Evolutionary conservation across 1,140 invertebrate genomes (phyloP).

Genomic region (Drosophila navojoa): DNA sequence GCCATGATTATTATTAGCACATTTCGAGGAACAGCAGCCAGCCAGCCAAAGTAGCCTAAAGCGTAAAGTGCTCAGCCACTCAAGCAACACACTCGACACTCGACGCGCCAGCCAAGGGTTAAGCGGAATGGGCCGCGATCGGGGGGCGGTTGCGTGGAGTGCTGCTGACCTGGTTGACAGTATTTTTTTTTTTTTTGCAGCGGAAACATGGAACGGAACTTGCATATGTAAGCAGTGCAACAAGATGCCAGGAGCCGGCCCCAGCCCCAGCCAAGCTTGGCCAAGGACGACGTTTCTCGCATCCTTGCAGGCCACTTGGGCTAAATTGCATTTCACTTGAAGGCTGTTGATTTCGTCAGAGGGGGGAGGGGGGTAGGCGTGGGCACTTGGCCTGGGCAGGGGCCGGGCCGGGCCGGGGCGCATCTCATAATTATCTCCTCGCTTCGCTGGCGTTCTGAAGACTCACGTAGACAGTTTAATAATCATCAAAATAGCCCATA

Average conservation of each 20-base stretch:
- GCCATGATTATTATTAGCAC: conserved; percentile 81
- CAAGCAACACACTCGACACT: conserved; percentile 78
- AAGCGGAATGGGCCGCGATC: background rate
- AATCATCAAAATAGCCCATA: conserved; percentile 60
- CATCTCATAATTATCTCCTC: conserved; percentile 83
- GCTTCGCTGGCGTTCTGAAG: conserved; percentile 77
- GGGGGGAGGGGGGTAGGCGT: no score
- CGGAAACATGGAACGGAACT: conserved; percentile 70
- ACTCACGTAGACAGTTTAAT: conserved; percentile 80
- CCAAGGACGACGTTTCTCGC: conserved; percentile 70
- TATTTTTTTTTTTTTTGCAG: conserved; percentile 28
- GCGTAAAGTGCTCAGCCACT: conserved; percentile 73
- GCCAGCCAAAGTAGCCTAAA: conserved; percentile 27
- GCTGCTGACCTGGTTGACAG: conserved; percentile 47
- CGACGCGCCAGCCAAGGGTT: conserved; percentile 21
- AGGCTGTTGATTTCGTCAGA: conserved; percentile 7
- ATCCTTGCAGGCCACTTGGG: conserved; percentile 73
- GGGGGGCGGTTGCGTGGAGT: background rate
- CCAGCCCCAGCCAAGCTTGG: background rate
- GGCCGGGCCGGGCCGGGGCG: no score
- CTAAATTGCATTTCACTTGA: conserved; percentile 77
- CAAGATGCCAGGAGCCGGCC: background rate
- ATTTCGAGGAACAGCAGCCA: conserved; percentile 51
- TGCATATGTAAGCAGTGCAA: conserved; percentile 59
- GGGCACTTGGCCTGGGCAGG: no score